A percentile compares a stretch with the other conserved stretches of the same genome.
These are phyloP conservation scores for Papilio machaon DNA, from an alignment of 1,140 invertebrate species.

Conservation along the genomic window DNA sequence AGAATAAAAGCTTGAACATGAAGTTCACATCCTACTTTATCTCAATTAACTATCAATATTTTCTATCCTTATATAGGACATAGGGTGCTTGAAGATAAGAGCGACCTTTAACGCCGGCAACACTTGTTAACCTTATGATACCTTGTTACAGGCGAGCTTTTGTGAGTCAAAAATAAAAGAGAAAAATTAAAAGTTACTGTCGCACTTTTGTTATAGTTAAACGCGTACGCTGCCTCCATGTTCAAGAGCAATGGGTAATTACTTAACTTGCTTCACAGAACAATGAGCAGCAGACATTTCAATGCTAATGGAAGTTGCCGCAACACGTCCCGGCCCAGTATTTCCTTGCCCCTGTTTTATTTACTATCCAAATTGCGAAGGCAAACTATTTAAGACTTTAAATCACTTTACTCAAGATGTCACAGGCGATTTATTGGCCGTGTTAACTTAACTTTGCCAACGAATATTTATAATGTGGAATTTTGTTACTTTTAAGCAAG, in stretches of 20 bases:
- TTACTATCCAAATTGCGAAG: conserved; percentile 24
- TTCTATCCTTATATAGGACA: background rate
- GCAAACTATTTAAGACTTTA: conserved; percentile 35
- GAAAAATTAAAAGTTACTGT: background rate
- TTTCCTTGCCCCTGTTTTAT: conserved; percentile 12
- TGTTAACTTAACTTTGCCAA: conserved; percentile 16
- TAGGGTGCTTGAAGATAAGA: background rate
- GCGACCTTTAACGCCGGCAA: background rate
- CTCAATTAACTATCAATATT: background rate
- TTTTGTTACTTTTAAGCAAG: background rate
- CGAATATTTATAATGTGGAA: conserved; percentile 8
- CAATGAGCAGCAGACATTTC: conserved; percentile 26
- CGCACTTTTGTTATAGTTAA: background rate
- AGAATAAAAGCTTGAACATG: no score
- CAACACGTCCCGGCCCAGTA: conserved; percentile 19
- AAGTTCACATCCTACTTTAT: background rate
- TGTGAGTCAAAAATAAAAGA: background rate
- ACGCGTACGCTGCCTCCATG: background rate
- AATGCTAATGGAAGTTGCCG: conserved; percentile 31
- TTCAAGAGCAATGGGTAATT: conserved; percentile 8
- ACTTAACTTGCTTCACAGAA: conserved; percentile 23
- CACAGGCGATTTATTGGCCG: background rate
- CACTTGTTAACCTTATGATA: background rate
- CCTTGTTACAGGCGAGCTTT: background rate
- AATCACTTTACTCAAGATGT: conserved; percentile 25